phyloP scores from a whole-genome alignment of 1,140 invertebrate genomes.

The Ostrea denselamellosa region DNA sequence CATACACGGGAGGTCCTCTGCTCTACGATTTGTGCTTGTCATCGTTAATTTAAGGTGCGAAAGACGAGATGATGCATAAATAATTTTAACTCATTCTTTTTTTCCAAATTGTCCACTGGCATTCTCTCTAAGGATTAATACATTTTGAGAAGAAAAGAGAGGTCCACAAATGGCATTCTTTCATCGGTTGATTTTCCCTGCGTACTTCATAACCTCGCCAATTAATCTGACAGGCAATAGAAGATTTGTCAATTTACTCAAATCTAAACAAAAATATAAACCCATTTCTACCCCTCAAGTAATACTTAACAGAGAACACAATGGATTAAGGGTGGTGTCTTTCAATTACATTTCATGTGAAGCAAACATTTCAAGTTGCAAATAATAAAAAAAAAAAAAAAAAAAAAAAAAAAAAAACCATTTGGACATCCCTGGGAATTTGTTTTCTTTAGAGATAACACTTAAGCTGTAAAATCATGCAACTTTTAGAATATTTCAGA shows the following conservation, averaged over 20 bases:
- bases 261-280: constrained; percentile 36
- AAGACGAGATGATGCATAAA: constrained; percentile 7
- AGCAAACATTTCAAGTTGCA: constrained; percentile 16
- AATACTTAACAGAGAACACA: neutral
- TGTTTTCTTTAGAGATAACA: neutral
- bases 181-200: neutral
- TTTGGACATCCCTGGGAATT: constrained; percentile 19
- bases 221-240: constrained; percentile 1
- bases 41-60: constrained; percentile 34
- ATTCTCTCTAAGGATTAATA: constrained; percentile 30
- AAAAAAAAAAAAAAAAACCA: too few species aligned
- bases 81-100: neutral
- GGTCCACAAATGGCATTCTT: neutral
- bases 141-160: neutral
- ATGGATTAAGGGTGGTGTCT: neutral
- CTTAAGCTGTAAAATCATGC: neutral
- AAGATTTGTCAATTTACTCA: constrained; percentile 32
- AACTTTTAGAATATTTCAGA: neutral
- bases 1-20: constrained; percentile 14
- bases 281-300: constrained; percentile 17
- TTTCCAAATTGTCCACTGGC: neutral
- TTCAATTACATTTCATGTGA: constrained; percentile 37
- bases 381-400: too few species aligned
- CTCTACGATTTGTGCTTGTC: neutral
- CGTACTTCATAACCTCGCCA: constrained; percentile 3